Evolutionary conservation across 2,113 vertebrate genomes (phyloP).

Genomic region (Anguilla rostrata): DNA sequence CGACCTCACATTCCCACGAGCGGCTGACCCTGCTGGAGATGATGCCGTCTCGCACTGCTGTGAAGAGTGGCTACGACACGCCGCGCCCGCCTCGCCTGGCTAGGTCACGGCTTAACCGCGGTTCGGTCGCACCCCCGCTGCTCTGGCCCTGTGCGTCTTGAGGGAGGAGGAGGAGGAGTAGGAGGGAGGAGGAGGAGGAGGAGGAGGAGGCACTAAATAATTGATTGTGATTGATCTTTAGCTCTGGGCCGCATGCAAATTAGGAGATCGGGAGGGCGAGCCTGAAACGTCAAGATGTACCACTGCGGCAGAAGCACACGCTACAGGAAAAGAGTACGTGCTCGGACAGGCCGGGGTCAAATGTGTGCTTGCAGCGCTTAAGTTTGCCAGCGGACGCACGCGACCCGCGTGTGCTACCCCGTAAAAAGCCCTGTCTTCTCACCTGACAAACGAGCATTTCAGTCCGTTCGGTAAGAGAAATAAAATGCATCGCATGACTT

Average conservation of each 20-base stretch:
- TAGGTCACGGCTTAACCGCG: background rate
- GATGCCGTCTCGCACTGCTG: background rate
- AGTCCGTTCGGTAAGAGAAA: no score
- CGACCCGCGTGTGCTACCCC: no score
- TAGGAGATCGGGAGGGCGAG: background rate
- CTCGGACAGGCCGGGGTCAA: no score
- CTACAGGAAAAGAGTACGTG: background rate
- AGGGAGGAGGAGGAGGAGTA: background rate
- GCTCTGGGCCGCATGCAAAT: background rate
- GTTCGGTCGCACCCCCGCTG: background rate
- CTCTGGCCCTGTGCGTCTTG: background rate
- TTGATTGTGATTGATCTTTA: constrained; percentile 19
- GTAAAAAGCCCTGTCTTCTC: no score
- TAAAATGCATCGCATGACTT: no score
- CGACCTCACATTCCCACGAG: no score
- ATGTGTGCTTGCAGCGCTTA: no score
- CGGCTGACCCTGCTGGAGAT: background rate
- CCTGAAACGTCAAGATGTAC: background rate
- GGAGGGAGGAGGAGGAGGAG: background rate
- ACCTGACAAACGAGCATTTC: no score
- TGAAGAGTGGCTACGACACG: background rate
- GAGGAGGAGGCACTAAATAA: constrained; percentile 11
- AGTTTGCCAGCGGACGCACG: background rate
- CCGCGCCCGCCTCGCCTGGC: background rate
- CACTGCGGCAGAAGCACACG: background rate